Evolutionary conservation across 2,888 invertebrate genomes (phyloP).

Genomic region (Coremacera marginata): DNA sequence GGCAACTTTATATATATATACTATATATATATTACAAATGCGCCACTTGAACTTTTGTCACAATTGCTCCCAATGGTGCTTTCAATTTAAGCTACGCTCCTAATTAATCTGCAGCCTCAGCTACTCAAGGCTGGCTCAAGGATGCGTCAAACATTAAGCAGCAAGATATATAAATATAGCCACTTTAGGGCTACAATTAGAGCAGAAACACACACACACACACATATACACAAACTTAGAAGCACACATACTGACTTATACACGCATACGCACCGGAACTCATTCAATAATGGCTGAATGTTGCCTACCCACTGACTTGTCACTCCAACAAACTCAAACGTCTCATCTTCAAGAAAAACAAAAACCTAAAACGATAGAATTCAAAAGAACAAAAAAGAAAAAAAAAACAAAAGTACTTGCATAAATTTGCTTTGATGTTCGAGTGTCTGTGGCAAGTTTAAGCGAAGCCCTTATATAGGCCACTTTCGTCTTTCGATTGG

Average conservation of each 20-base stretch:
- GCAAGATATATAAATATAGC: too few relatives aligned
- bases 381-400: not conserved
- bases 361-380: not conserved
- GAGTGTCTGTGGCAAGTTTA: not conserved
- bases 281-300: too few relatives aligned
- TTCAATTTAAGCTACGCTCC: constrained; percentile 47
- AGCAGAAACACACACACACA: not conserved
- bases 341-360: not conserved
- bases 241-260: too few relatives aligned
- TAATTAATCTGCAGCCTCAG: constrained; percentile 42
- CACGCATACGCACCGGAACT: too few relatives aligned
- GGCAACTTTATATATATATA: too few relatives aligned
- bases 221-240: not conserved
- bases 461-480: not conserved
- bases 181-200: not conserved
- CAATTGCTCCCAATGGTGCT: constrained; percentile 56
- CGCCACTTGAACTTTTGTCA: constrained; percentile 26
- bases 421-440: constrained; percentile 13
- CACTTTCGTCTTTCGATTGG: too few relatives aligned
- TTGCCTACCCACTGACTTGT: not conserved
- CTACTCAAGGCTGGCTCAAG: not conserved
- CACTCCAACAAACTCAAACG: not conserved
- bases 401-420: not conserved
- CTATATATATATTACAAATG: not conserved
- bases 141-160: not conserved